Percentiles rank a stretch among this genome's conserved stretches.
phyloP scores from a whole-genome alignment of 2,797 vertebrate species.

The Eulemur coronatus region DNA sequence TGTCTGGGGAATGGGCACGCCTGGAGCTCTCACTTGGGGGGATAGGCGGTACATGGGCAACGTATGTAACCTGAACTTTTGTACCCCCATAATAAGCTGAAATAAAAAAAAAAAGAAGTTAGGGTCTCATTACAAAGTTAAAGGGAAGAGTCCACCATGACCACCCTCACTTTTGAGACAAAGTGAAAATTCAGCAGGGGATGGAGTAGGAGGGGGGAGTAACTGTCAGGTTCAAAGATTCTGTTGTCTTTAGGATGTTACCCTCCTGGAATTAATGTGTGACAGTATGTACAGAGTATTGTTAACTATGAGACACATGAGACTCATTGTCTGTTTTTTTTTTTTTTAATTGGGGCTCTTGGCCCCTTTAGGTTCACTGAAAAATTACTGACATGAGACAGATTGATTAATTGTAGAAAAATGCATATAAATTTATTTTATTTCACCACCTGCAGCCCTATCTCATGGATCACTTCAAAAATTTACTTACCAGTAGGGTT shows the following conservation, averaged over 20 bases:
- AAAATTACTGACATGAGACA: background rate
- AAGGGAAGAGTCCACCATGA: background rate
- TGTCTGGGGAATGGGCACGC: no score
- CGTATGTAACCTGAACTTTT: no score
- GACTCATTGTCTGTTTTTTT: background rate
- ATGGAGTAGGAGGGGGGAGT: background rate
- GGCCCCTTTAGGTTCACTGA: background rate
- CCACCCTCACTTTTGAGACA: background rate
- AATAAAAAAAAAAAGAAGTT: background rate
- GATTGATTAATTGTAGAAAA: background rate
- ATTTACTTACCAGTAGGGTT: background rate
- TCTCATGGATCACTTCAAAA: background rate
- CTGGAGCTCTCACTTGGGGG: no score
- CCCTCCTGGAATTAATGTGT: background rate
- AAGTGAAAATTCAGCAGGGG: background rate
- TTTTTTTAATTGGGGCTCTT: background rate
- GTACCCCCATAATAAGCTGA: no score
- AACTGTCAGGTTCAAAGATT: background rate
- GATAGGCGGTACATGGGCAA: no score
- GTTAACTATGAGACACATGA: background rate
- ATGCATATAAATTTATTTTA: background rate
- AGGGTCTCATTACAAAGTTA: background rate
- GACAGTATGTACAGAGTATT: background rate
- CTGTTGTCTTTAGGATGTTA: background rate
- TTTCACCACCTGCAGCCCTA: background rate